These are phyloP conservation scores for Acrossocheilus fasciatus DNA, from an alignment of 2,797 vertebrate species.

Conservation along the genomic window DNA sequence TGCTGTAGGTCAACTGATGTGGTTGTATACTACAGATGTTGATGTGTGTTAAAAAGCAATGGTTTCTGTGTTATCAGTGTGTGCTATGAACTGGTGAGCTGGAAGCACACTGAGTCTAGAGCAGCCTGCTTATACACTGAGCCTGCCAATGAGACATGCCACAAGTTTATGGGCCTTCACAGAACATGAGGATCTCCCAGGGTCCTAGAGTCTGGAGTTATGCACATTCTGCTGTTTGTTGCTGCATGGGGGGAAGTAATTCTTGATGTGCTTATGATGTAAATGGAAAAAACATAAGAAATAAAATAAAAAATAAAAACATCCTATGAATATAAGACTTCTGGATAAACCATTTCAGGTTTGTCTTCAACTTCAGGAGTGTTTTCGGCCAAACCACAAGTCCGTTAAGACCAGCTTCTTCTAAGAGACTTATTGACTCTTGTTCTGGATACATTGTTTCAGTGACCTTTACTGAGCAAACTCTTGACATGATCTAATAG, in stretches of 20 bases:
- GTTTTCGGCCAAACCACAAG: not conserved
- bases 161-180: slow-evolving; percentile 54
- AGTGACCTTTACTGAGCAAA: not conserved
- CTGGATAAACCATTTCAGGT: not conserved
- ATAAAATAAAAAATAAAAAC: not conserved
- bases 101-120: slow-evolving; percentile 51
- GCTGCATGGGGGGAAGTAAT: not conserved
- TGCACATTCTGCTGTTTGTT: not conserved
- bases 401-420: not conserved
- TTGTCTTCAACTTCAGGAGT: not conserved
- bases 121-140: slow-evolving; percentile 39
- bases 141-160: slow-evolving; percentile 55
- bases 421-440: not conserved
- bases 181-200: slow-evolving; percentile 29
- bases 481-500: not conserved
- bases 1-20: slow-evolving; percentile 30
- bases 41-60: slow-evolving; percentile 44
- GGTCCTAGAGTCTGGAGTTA: slow-evolving; percentile 52
- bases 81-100: slow-evolving; percentile 29
- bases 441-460: not conserved
- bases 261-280: not conserved
- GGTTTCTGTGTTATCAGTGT: slow-evolving; percentile 40
- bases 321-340: not conserved
- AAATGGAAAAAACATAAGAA: not conserved
- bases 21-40: slow-evolving; percentile 9